Evolutionary conservation across 1,140 invertebrate species (phyloP).

Genomic region (Camponotus floridanus): DNA sequence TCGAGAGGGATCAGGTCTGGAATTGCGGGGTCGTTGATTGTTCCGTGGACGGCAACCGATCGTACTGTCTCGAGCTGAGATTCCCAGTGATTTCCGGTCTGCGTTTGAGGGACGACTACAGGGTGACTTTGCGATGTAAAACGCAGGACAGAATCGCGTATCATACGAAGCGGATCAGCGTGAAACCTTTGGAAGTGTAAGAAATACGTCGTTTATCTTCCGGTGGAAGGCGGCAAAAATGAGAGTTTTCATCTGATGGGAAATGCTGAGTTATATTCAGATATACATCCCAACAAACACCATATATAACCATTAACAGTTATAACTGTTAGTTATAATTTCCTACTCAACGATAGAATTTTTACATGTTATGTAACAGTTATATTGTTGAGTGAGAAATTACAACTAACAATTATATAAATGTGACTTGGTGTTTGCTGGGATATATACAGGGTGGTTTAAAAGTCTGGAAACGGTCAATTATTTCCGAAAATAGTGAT

Average conservation of each 20-base stretch:
- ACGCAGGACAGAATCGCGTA: conserved; percentile 87
- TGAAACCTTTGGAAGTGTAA: conserved; percentile 81
- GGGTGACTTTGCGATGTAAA: conserved; percentile 88
- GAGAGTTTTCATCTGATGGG: conserved; percentile 1
- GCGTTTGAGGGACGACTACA: conserved; percentile 88
- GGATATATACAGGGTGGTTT: too few relatives aligned
- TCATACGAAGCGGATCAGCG: conserved; percentile 86
- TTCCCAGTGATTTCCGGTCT: conserved; percentile 88
- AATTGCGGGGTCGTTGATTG: conserved; percentile 80
- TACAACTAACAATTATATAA: too few relatives aligned
- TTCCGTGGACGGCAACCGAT: conserved; percentile 74
- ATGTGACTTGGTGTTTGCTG: too few relatives aligned
- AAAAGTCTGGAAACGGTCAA: too few relatives aligned
- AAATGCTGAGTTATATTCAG: conserved; percentile 16
- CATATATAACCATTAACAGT: too few relatives aligned
- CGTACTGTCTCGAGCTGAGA: conserved; percentile 87
- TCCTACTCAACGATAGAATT: too few relatives aligned
- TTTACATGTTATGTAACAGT: too few relatives aligned
- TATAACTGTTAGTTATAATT: too few relatives aligned
- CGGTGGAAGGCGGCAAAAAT: conserved; percentile 8
- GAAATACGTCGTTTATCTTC: conserved; percentile 63
- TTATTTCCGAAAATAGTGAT: too few relatives aligned
- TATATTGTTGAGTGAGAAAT: too few relatives aligned
- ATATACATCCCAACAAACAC: background rate
- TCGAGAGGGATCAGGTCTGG: conserved; percentile 76